These are phyloP conservation scores for Mobula hypostoma DNA, from an alignment of 2,113 vertebrate species.

Conservation along the genomic window DNA sequence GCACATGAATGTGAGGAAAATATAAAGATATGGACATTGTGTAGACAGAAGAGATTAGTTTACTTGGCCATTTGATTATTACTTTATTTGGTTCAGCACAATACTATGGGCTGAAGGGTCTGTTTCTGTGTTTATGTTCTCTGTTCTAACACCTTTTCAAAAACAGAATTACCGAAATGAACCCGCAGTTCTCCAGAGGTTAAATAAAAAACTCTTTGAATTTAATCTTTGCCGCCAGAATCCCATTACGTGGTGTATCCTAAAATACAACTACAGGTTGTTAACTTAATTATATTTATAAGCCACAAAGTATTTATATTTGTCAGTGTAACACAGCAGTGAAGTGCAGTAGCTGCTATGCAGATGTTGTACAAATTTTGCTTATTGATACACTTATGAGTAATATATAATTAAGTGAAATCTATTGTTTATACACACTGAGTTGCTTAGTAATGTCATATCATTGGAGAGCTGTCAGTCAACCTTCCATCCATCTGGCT, in stretches of 20 bases:
- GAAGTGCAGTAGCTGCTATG: background rate
- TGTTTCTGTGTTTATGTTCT: no score
- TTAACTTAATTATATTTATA: slow-evolving; percentile 30
- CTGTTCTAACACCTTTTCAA: background rate
- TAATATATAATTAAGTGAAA: slow-evolving; percentile 51
- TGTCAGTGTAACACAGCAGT: background rate
- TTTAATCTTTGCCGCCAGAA: background rate
- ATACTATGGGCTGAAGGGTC: no score
- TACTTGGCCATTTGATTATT: no score
- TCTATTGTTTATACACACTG: slow-evolving; percentile 60
- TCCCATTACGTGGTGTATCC: background rate
- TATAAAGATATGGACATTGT: no score
- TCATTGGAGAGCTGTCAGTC: slow-evolving; percentile 98
- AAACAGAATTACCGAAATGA: background rate
- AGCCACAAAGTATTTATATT: background rate
- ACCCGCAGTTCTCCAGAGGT: background rate
- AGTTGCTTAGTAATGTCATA: slow-evolving; percentile 43
- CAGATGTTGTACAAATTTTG: background rate
- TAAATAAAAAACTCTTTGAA: slow-evolving; percentile 6
- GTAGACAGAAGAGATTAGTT: no score
- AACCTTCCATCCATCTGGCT: slow-evolving; percentile 98
- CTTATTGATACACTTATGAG: slow-evolving; percentile 34
- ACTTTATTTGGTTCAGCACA: no score
- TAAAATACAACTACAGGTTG: background rate
- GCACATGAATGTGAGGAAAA: no score